These are phyloP conservation scores for Halisarca cf. caerulea DNA, from an alignment of 37 sponge, comb jelly and placozoan species.

Conservation along the genomic window DNA sequence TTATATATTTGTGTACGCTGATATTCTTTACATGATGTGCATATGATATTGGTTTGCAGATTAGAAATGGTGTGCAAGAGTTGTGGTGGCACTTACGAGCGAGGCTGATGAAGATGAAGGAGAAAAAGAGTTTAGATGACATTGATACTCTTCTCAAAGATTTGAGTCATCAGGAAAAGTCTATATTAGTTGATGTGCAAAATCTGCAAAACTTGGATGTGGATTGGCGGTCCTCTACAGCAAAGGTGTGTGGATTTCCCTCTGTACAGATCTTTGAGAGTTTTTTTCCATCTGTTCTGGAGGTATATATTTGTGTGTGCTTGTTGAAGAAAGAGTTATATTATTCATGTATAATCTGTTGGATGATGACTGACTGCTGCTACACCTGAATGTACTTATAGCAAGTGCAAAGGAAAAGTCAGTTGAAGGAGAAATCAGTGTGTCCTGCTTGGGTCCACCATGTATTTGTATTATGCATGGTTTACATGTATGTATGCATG, in stretches of 20 bases:
- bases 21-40: neutral
- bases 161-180: slow-evolving; percentile 31
- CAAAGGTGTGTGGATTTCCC: too few species aligned
- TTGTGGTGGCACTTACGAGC: slow-evolving; percentile 64
- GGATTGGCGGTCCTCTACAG: too few species aligned
- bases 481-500: too few species aligned
- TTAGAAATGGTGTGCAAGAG: slow-evolving; percentile 49
- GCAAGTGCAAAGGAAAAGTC: too few species aligned
- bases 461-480: too few species aligned
- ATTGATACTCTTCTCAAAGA: neutral
- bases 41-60: neutral
- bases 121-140: neutral
- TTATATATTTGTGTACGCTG: neutral
- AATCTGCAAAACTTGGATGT: slow-evolving; percentile 30
- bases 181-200: slow-evolving; percentile 23
- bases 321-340: neutral
- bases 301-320: too few species aligned
- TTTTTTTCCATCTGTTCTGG: too few species aligned
- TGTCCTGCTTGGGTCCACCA: too few species aligned
- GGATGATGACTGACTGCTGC: too few species aligned
- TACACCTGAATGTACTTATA: too few species aligned
- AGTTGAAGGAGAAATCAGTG: too few species aligned
- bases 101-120: slow-evolving; percentile 4
- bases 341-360: neutral
- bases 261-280: too few species aligned